Evolutionary conservation across 1,140 invertebrate genomes (phyloP), one percentile per base, ranked within the genome.

Genomic region (Drosophila busckii): DNA sequence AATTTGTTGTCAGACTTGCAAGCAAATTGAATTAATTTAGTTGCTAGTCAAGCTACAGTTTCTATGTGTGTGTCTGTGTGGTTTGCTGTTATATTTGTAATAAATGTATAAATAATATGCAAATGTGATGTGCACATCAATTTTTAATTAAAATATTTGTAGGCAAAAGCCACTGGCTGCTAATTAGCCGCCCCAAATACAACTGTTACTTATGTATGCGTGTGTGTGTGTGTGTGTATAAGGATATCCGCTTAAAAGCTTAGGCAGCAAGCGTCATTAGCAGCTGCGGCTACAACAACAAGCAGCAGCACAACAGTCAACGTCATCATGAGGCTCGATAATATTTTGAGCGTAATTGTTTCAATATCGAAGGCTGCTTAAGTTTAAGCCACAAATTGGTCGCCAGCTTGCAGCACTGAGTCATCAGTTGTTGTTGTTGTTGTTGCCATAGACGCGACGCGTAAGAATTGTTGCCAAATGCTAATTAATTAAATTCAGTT

Each of bases 401-500:
- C 58, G 26, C 4, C 9, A 15, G 16, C 26, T 35, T 38, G 45
- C 49, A 28, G 44, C 42, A 41, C 46, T 22, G 17, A 41, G 10
- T 34, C 52, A 31, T 20, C 41, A 13, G 49, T 37, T 38, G 49
- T 44, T 56, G 13, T 10, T 10, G 49, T 41, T 55, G 62, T 41
- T 22, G 12, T 10, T 28, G 23, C 4, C 9, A 10, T 16, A 23
- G 32, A 23, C 17, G 12, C 6, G 37, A 10, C 6, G 22, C 8
- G 3, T 15, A 23, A 41, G 19, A 45, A 37, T 60, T 67, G 52
- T 66, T 28, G 50, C 25, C 31, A 37, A 83, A 50, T 67, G 70
- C 66, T 82, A 70, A 82, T 83, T 82, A 82, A 82, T 82, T 82
- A 75, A 83, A 82, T 75, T 82, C 64, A 70, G n/a, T 66, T 73